Evolutionary conservation across 2,888 invertebrate species (phyloP), one percentile per base, ranked within the genome.

Genomic region (Hydrotaea diabolus): DNA sequence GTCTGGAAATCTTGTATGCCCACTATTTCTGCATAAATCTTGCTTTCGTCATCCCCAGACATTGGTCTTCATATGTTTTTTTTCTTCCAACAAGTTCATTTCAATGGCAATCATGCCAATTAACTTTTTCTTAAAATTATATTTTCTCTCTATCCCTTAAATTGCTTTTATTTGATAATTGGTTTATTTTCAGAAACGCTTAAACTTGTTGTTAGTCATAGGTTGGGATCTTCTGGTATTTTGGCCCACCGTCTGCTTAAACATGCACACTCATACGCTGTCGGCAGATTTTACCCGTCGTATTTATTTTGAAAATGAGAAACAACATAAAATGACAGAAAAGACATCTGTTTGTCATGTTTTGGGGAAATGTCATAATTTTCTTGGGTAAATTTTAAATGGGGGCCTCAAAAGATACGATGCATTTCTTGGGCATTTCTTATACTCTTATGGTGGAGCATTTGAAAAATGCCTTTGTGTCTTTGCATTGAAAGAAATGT

Each of bases 161-260:
- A 86, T 84, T 84, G 82, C 82, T 84, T 86, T 86, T 80, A 84
- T 86, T 86, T 84, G 86, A 86, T 86, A 86, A 86, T 86, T 81
- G 83, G 80, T 84, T 86, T 73, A 81, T 57, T 62, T 23, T 69
- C 69, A 19, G 69, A 23, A 23, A 69, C 46, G 66, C 23, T 31
- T 21, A 62, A 62, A 62, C 31, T 23, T 13, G 66, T 66, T 66
- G 46, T 69, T 69, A 46, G 69, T 69, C 69, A 69, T 46, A 46
- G 39, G 46, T 69, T 23, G 39, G 39, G 23, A 69, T 66, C 11
- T 69, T 46, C 46, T 17, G 31, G 13, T 39, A 23, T 46, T 62
- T 17, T 17, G 5, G 15, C 36, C 46, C 23, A 8, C 39, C 13
- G 5, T 9, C 39, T 31, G 59, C 13, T 19, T 21, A 23, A 31